Evolutionary conservation across 2,888 invertebrate genomes (phyloP), one percentile per base, ranked within the genome.

Genomic region (Sphecodes monilicornis): DNA sequence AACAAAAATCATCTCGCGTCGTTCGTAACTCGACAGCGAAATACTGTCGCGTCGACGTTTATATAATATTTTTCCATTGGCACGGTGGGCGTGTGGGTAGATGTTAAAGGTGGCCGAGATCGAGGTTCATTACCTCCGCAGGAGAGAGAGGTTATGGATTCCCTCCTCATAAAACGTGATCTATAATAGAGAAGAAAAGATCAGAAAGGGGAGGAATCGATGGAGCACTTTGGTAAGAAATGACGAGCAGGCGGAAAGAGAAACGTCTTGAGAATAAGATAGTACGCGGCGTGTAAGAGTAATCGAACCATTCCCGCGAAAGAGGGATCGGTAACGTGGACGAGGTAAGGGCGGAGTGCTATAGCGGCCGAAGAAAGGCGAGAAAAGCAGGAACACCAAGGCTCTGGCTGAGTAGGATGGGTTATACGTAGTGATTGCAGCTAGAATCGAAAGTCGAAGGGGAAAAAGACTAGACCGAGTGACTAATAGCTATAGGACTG

Each of bases 261-360:
- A 74, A 80, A 86, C 85, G 88, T 80, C 77, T 84, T 79, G 88
- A 78, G 90, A 88, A 87, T 90, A 89, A 92, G 92, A 92, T 92
- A 92, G 91, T 88, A 86, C 89, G 87, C 89, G 89, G 82, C 90
- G 90, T 89, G 91, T 88, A 91, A 90, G 91, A 91, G 93, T 92
- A 92, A 93, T 92, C 91, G 92, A 91, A 91, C 89, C 88, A 84
- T 86, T 85, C 80, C 73, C 84, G 88, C 85, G 83, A 70, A 80
- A 84, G 86, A 81, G 82, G 88, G 86, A 86, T 86, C 87, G 88
- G 85, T 89, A 91, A 90, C 88, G 88, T 83, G 90, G 90, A 92
- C 91, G 90, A 92, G 93, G 92, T 92, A 92, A 93, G 89, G 92
- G 91, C 90, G 91, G 92, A 85, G 86, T 90, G 87, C 79, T 91